A percentile compares a stretch with the other conserved stretches of the same genome.
Conservation (phyloP, 2,888 invertebrate species). For the Polymixis flavicincta region DNA sequence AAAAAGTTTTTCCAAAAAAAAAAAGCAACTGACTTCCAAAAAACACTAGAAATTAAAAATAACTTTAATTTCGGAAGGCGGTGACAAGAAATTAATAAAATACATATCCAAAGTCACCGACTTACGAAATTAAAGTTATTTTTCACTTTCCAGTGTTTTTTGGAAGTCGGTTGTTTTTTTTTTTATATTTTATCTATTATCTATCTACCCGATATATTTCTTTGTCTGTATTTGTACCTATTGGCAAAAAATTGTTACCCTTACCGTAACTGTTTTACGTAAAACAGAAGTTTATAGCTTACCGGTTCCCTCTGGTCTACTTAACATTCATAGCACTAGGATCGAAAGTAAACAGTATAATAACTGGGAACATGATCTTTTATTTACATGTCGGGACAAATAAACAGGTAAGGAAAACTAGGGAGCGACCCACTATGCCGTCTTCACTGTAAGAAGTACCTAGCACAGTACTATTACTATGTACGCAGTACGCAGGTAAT, state of each 20-base stretch:
- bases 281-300: constrained; percentile 37
- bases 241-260: neutral
- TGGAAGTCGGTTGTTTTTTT: too few species aligned
- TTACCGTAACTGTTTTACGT: constrained; percentile 18
- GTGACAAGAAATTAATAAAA: too few species aligned
- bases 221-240: neutral
- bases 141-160: too few species aligned
- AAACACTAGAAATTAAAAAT: too few species aligned
- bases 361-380: constrained; percentile 54
- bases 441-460: constrained; percentile 8
- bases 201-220: neutral
- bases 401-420: constrained; percentile 65
- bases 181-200: too few species aligned
- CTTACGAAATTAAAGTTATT: too few species aligned
- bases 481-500: neutral
- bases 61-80: too few species aligned
- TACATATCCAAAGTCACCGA: too few species aligned
- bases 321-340: constrained; percentile 51
- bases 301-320: constrained; percentile 15
- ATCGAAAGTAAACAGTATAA: constrained; percentile 37
- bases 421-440: constrained; percentile 17
- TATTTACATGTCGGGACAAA: constrained; percentile 60
- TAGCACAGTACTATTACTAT: constrained; percentile 13
- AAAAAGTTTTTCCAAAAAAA: too few species aligned
- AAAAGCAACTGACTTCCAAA: too few species aligned